These are phyloP conservation scores for Etheostoma perlongum DNA, from an alignment of 2,797 vertebrate genomes.

Conservation along the genomic window DNA sequence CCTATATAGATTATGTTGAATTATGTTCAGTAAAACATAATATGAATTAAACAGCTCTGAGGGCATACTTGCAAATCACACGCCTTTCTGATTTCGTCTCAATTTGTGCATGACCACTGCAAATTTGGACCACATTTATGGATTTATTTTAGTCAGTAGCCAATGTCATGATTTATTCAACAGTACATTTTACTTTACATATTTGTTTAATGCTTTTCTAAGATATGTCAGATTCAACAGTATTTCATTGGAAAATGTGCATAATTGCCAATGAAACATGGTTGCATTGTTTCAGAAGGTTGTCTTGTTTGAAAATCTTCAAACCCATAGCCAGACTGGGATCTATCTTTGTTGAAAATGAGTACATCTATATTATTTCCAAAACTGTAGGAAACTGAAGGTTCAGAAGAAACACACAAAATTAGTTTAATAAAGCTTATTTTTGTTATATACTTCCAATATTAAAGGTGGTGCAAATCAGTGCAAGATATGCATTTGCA, in stretches of 20 bases:
- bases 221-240: background rate
- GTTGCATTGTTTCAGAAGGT: background rate
- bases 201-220: background rate
- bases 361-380: too few species aligned
- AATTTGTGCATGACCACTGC: background rate
- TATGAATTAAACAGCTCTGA: background rate
- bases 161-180: constrained; percentile 6
- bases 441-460: background rate
- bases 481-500: too few species aligned
- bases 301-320: background rate
- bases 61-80: constrained; percentile 14
- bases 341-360: too few species aligned
- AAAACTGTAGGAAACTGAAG: background rate
- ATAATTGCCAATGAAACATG: background rate
- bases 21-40: background rate
- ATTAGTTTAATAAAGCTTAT: background rate
- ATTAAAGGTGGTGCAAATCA: background rate
- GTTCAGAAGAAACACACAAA: too few species aligned
- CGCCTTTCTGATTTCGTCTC: constrained; percentile 23
- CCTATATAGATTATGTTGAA: background rate
- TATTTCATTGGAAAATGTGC: background rate
- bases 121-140: background rate
- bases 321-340: too few species aligned
- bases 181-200: background rate
- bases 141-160: constrained; percentile 10